Conservation (phyloP, 2,888 invertebrate genomes). For the Agapostemon virescens region DNA sequence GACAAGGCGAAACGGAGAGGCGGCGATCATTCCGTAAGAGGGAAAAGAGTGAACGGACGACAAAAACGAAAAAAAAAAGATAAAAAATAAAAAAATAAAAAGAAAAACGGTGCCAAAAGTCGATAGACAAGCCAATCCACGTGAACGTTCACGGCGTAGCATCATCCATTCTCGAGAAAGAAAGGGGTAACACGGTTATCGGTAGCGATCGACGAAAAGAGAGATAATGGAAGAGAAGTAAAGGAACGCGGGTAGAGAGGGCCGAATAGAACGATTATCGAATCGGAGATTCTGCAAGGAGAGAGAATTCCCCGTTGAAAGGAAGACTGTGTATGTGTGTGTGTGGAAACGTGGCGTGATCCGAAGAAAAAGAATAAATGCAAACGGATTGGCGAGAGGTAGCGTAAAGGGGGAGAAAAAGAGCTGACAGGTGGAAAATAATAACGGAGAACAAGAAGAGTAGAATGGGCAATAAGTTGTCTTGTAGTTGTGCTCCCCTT, state of each 20-base stretch:
- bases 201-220: slow-evolving; percentile 29
- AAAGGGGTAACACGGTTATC: slow-evolving; percentile 29
- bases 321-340: slow-evolving; percentile 31
- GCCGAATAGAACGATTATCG: slow-evolving; percentile 6
- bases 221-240: slow-evolving; percentile 3
- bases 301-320: neutral
- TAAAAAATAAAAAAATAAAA: no score
- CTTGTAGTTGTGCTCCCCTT: slow-evolving; percentile 97
- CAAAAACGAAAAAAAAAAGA: no score
- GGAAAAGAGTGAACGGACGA: neutral
- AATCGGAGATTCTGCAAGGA: slow-evolving; percentile 7
- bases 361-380: slow-evolving; percentile 23
- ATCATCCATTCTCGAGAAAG: slow-evolving; percentile 17
- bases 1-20: neutral
- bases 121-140: slow-evolving; percentile 70
- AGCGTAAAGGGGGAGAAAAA: slow-evolving; percentile 26
- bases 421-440: slow-evolving; percentile 49
- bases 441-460: slow-evolving; percentile 48
- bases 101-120: slow-evolving; percentile 71
- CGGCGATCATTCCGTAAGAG: neutral
- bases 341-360: slow-evolving; percentile 10
- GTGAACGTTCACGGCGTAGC: slow-evolving; percentile 16
- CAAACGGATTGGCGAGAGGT: slow-evolving; percentile 9
- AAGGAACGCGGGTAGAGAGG: slow-evolving; percentile 9
- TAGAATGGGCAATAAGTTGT: slow-evolving; percentile 97